A percentile compares a stretch with the other conserved stretches of the same genome.
These are phyloP conservation scores for Metopia argyrocephala DNA, from an alignment of 2,888 invertebrate genomes.

Conservation along the genomic window DNA sequence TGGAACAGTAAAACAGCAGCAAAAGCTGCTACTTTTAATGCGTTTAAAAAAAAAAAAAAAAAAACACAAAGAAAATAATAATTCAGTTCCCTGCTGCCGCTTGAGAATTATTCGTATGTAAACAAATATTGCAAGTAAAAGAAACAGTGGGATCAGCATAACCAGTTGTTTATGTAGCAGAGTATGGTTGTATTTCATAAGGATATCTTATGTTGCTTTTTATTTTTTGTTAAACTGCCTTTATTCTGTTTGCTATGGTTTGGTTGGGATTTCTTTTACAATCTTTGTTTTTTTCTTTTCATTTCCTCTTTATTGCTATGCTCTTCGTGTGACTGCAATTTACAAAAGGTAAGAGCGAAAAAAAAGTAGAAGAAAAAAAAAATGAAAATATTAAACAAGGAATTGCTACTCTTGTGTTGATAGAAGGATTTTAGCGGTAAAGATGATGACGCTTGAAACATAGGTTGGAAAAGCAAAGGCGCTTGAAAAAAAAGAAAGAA, in stretches of 20 bases:
- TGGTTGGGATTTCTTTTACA: not conserved
- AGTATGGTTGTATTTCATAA: slow-evolving; percentile 12
- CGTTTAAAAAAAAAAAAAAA: no score
- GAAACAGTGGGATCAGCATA: slow-evolving; percentile 14
- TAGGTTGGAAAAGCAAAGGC: not conserved
- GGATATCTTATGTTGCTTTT: slow-evolving; percentile 2
- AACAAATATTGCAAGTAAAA: slow-evolving; percentile 26
- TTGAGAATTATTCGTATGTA: slow-evolving; percentile 51
- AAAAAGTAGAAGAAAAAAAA: not conserved
- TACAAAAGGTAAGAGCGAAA: slow-evolving; percentile 4
- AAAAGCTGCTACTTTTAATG: slow-evolving; percentile 4
- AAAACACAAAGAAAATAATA: no score
- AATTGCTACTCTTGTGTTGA: slow-evolving; percentile 32
- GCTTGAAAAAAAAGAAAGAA: slow-evolving; percentile 1
- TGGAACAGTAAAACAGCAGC: not conserved
- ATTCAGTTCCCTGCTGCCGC: slow-evolving; percentile 38
- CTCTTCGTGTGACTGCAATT: not conserved
- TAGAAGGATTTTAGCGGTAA: slow-evolving; percentile 56
- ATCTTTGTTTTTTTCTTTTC: not conserved
- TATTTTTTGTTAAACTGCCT: not conserved
- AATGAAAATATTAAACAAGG: not conserved
- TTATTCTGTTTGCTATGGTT: slow-evolving; percentile 20
- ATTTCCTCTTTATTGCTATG: not conserved
- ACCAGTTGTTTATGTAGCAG: not conserved
- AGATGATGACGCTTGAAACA: slow-evolving; percentile 59